Evolutionary conservation across 1,140 invertebrate genomes (phyloP), one percentile per base, ranked within the genome.

Genomic region (Drosophila arizonae): DNA sequence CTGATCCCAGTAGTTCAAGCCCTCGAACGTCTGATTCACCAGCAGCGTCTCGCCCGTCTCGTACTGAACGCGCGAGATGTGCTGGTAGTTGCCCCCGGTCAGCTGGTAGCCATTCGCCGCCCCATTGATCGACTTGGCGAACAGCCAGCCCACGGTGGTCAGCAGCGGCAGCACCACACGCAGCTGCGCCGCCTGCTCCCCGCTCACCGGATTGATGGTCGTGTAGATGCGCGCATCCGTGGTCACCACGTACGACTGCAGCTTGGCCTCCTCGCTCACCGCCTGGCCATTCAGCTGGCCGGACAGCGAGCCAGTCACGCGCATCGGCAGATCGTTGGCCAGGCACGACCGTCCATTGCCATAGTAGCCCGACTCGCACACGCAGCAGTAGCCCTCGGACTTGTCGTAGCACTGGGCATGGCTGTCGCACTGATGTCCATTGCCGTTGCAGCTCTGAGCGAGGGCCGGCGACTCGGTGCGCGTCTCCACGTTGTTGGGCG

Each of bases 341-440:
- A 99, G 93, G 89, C 98, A 99, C 51, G 95, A 95, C 90, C 95
- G 94, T 60, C 98, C 98, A 91, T 99, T 99, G 62, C 98, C 98
- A 90, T 97, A 98, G 90, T 93, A 97, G 28, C 95, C 95, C 1
- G 94, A 86, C 17, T 94, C 93, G 90, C 98, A 99, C 51, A 94
- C 92, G 91, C 98, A 99, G 87, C 98, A 99, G 87, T 96, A 98
- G 4, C 98, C 98, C 41, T 93, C 92, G 48, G 94, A 92, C 79
- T 96, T 96, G 90, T 99, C 97, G 3, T 95, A 92, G 90, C 98
- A 99, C 48, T 93, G 93, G 0, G 97, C 96, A 81, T 96, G 94
- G 24, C 94, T 94, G 81, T 98, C 96, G 91, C 98, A 99, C 39
- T 94, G 93, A 4, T 94, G 92, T 0, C 93, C 93, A 72, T 92